Percentiles rank a stretch among this genome's conserved stretches.
phyloP scores from a whole-genome alignment of 2,888 invertebrate species.

The Ganaspis brasiliensis region DNA sequence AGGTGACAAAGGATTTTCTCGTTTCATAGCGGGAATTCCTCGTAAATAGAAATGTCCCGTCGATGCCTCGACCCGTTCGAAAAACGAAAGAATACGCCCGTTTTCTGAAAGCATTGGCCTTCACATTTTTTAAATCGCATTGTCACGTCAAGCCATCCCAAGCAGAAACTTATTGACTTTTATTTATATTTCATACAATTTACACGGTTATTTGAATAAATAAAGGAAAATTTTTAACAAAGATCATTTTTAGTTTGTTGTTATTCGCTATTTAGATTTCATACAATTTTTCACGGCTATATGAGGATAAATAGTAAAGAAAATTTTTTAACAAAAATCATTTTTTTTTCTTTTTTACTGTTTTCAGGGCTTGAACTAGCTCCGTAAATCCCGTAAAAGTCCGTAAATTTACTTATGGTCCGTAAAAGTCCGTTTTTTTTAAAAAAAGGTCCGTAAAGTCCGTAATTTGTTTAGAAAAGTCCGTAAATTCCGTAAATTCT shows the following conservation, averaged over 20 bases:
- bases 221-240: background rate
- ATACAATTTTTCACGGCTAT: too few species aligned
- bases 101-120: slow-evolving; percentile 19
- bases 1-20: slow-evolving; percentile 39
- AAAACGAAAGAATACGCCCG: slow-evolving; percentile 39
- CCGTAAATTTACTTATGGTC: too few species aligned
- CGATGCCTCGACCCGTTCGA: slow-evolving; percentile 31
- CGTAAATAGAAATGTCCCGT: slow-evolving; percentile 55
- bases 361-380: too few species aligned
- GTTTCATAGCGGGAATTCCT: slow-evolving; percentile 40
- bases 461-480: too few species aligned
- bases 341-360: too few species aligned
- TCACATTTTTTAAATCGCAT: slow-evolving; percentile 31
- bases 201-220: background rate
- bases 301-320: too few species aligned
- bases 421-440: too few species aligned
- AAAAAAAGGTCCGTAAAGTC: too few species aligned
- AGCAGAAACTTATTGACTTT: background rate
- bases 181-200: background rate
- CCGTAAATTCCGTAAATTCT: too few species aligned
- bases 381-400: too few species aligned
- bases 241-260: background rate
- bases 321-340: too few species aligned
- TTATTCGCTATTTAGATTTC: too few species aligned
- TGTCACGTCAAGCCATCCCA: slow-evolving; percentile 16